Percentiles rank a stretch among this genome's conserved stretches.
phyloP scores from a whole-genome alignment of 2,113 vertebrate species.

The Asarcornis scutulata region DNA sequence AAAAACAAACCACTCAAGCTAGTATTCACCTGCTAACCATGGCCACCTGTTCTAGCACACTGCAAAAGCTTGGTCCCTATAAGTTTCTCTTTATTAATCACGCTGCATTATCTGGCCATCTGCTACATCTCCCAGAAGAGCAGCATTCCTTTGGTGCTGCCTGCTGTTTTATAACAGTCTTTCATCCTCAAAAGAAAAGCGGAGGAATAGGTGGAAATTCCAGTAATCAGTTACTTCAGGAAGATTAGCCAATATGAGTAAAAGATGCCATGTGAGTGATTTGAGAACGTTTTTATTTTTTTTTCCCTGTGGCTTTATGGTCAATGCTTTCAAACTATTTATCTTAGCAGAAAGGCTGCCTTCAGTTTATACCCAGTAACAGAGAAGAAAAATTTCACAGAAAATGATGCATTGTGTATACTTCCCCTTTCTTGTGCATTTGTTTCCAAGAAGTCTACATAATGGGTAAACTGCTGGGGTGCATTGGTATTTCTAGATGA shows the following conservation, averaged over 20 bases:
- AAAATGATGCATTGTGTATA: background rate
- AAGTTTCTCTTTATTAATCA: background rate
- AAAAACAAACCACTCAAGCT: background rate
- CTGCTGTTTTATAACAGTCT: background rate
- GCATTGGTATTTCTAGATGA: background rate
- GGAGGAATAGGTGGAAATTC: background rate
- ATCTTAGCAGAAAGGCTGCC: background rate
- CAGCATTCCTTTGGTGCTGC: constrained; percentile 25
- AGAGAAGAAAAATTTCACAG: background rate
- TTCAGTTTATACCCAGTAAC: background rate
- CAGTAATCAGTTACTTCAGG: background rate
- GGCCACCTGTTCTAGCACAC: background rate
- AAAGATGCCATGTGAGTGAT: background rate
- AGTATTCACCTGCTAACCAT: background rate
- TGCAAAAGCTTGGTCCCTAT: background rate
- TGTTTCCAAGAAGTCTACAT: background rate
- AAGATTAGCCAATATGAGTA: background rate
- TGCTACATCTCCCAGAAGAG: constrained; percentile 25
- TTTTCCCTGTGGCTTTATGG: background rate
- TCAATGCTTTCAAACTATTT: background rate
- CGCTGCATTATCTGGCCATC: constrained; percentile 1
- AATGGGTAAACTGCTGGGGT: background rate
- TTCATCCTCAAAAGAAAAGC: background rate
- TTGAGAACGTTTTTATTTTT: background rate
- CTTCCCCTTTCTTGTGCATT: background rate